Evolutionary conservation across 2,888 invertebrate species (phyloP).

Genomic region (Altica lythri): DNA sequence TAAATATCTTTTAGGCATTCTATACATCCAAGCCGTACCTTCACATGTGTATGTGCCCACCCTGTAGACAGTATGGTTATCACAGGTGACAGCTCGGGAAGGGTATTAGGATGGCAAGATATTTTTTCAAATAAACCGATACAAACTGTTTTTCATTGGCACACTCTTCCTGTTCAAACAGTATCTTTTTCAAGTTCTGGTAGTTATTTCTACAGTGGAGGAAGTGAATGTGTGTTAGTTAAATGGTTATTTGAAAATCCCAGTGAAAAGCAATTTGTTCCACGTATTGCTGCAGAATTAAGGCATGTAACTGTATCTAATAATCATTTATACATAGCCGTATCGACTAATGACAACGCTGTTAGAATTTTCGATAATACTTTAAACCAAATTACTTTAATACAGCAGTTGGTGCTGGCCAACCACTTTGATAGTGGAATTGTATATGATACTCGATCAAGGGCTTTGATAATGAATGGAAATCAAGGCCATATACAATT

Average conservation of each 20-base stretch:
- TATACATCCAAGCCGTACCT: constrained; percentile 41
- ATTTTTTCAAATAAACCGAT: constrained; percentile 49
- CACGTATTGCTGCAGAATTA: constrained; percentile 72
- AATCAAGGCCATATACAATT: constrained; percentile 76
- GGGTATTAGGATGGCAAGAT: constrained; percentile 67
- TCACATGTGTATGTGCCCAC: constrained; percentile 71
- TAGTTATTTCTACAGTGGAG: constrained; percentile 74
- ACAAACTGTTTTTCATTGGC: constrained; percentile 74
- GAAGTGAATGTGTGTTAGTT: constrained; percentile 76
- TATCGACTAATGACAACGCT: constrained; percentile 73
- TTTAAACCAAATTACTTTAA: constrained; percentile 60
- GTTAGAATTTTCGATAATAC: constrained; percentile 63
- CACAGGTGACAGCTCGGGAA: constrained; percentile 70
- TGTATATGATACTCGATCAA: constrained; percentile 66
- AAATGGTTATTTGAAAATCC: constrained; percentile 69
- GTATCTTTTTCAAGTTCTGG: constrained; percentile 69
- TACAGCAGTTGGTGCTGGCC: constrained; percentile 72
- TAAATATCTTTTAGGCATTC: constrained; percentile 33
- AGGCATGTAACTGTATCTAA: constrained; percentile 64
- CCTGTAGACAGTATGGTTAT: constrained; percentile 68
- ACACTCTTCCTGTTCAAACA: constrained; percentile 70
- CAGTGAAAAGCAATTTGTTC: constrained; percentile 63
- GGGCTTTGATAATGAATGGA: constrained; percentile 72
- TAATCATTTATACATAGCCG: constrained; percentile 67
- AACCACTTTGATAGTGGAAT: constrained; percentile 64